phyloP scores from a whole-genome alignment of 2,888 invertebrate genomes.

The Gisinianus flammeolus region DNA sequence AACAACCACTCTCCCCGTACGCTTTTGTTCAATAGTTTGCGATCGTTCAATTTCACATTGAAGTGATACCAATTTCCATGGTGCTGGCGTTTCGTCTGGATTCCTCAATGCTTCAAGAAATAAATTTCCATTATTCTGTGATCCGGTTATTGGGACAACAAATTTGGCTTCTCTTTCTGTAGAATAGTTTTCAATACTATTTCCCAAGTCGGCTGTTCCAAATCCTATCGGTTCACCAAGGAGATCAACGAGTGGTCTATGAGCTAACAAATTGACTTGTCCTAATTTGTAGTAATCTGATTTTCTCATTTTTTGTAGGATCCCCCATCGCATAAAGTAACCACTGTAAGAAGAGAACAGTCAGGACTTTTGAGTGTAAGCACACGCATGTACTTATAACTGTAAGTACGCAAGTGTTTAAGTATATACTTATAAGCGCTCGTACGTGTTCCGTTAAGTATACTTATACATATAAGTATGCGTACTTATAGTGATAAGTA shows the following conservation, averaged over 20 bases:
- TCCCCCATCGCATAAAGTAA: slow-evolving; percentile 19
- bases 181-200: slow-evolving; percentile 62
- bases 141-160: slow-evolving; percentile 71
- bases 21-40: neutral
- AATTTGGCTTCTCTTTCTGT: slow-evolving; percentile 68
- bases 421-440: too few species aligned
- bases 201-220: slow-evolving; percentile 68
- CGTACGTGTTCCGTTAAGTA: too few species aligned
- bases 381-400: too few species aligned
- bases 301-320: slow-evolving; percentile 16
- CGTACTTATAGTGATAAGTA: too few species aligned
- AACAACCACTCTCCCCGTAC: neutral
- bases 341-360: too few species aligned
- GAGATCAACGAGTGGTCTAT: slow-evolving; percentile 60
- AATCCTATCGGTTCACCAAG: slow-evolving; percentile 78
- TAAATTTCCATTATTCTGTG: slow-evolving; percentile 70
- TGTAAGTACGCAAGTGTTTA: too few species aligned
- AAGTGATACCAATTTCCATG: slow-evolving; percentile 7
- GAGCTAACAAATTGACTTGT: slow-evolving; percentile 21
- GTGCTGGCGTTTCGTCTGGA: slow-evolving; percentile 21
- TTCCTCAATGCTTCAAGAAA: slow-evolving; percentile 70
- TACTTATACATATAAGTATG: too few species aligned
- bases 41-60: slow-evolving; percentile 15
- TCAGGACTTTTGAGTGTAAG: too few species aligned
- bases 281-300: slow-evolving; percentile 33